Percentiles rank a stretch among this genome's conserved stretches.
Evolutionary conservation across 1,140 invertebrate species (phyloP).

Genomic region (Dinoponera quadriceps): DNA sequence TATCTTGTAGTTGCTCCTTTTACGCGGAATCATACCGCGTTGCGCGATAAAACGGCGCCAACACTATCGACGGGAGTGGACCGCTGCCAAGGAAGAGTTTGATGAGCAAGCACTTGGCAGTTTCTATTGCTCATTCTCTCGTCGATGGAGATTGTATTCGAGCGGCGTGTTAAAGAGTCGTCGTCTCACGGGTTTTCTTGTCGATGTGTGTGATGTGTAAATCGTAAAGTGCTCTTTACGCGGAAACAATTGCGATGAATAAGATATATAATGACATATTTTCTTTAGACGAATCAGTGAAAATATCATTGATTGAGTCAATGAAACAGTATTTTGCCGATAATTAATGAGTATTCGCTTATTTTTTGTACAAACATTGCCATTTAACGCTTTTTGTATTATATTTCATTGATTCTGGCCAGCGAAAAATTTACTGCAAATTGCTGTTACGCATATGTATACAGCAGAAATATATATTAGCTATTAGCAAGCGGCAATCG

Average conservation of each 20-base stretch:
- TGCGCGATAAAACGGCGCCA: constrained; percentile 37
- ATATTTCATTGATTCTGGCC: no score
- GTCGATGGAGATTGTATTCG: constrained; percentile 4
- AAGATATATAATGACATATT: no score
- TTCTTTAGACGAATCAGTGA: no score
- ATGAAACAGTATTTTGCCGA: no score
- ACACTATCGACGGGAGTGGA: constrained; percentile 21
- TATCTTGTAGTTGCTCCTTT: not conserved
- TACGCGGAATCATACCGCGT: not conserved
- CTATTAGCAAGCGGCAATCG: no score
- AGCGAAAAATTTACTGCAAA: no score
- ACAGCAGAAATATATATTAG: no score
- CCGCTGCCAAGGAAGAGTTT: constrained; percentile 38
- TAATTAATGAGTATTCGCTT: no score
- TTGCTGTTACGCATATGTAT: no score
- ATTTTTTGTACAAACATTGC: no score
- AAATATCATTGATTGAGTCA: no score
- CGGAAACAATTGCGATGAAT: not conserved
- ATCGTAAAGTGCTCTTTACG: not conserved
- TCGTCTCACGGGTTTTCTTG: constrained; percentile 1
- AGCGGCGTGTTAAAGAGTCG: not conserved
- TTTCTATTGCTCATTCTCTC: constrained; percentile 44
- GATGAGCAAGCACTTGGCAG: constrained; percentile 49
- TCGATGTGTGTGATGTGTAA: not conserved
- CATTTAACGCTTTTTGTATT: no score